These are phyloP conservation scores for Enteromius paludinosus DNA, from an alignment of 2,797 vertebrate genomes.

Conservation along the genomic window DNA sequence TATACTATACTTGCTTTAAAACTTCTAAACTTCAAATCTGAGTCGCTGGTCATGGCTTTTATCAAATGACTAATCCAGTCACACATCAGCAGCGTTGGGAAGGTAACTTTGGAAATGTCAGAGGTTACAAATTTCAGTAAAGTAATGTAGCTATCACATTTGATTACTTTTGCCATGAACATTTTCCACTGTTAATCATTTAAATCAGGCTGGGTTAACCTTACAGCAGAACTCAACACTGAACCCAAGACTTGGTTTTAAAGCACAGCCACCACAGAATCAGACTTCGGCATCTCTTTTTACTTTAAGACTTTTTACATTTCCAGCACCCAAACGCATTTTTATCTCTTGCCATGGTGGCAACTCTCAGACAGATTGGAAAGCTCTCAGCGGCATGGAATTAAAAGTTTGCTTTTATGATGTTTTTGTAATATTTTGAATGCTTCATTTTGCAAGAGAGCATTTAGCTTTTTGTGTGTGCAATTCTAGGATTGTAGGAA, in stretches of 20 bases:
- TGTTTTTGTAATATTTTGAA: too few relatives aligned
- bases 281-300: too few relatives aligned
- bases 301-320: neutral
- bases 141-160: neutral
- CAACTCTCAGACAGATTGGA: neutral
- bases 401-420: too few relatives aligned
- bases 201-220: neutral
- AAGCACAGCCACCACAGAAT: neutral
- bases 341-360: neutral
- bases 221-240: neutral
- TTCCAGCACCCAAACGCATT: neutral
- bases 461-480: too few relatives aligned
- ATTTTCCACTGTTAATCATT: neutral
- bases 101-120: neutral
- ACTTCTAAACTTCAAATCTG: neutral
- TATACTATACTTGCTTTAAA: neutral
- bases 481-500: neutral
- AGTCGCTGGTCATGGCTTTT: neutral
- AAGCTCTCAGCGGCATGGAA: neutral
- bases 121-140: neutral
- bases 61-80: neutral
- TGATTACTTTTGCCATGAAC: neutral
- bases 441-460: too few relatives aligned
- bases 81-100: neutral
- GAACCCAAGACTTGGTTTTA: neutral